phyloP scores from a whole-genome alignment of 2,797 vertebrate genomes.

The Pelodytes ibericus region DNA sequence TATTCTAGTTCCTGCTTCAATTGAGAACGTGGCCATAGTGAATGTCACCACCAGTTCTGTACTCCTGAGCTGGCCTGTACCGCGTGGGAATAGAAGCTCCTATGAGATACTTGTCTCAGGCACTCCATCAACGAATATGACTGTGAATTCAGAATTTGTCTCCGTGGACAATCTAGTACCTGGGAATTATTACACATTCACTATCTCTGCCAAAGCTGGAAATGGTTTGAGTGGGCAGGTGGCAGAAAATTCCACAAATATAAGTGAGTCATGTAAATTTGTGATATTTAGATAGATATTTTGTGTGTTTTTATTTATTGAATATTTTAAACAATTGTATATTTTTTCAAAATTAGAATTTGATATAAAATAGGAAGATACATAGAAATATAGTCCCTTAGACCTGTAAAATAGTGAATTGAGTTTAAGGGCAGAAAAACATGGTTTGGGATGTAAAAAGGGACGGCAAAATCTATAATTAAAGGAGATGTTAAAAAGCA shows the following conservation, averaged over 20 bases:
- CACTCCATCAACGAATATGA: not conserved
- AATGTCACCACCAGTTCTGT: constrained; percentile 17
- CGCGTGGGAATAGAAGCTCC: not conserved
- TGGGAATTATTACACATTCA: constrained; percentile 17
- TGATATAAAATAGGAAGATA: too few relatives aligned
- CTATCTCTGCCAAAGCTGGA: not conserved
- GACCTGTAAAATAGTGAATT: too few relatives aligned
- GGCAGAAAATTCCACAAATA: not conserved
- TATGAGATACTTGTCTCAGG: constrained; percentile 8
- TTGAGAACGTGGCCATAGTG: not conserved
- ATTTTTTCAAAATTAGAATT: too few relatives aligned
- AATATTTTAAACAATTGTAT: too few relatives aligned
- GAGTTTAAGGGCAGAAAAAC: too few relatives aligned
- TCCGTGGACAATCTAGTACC: not conserved
- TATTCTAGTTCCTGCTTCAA: constrained; percentile 11
- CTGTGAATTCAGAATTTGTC: not conserved
- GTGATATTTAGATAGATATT: too few relatives aligned
- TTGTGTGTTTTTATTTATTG: too few relatives aligned
- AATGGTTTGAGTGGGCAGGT: not conserved
- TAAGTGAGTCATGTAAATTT: too few relatives aligned
- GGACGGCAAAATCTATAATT: too few relatives aligned
- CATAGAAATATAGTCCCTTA: too few relatives aligned
- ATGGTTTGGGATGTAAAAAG: too few relatives aligned
- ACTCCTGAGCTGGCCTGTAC: constrained; percentile 10
- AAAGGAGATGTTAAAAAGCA: too few relatives aligned